A percentile compares a stretch with the other conserved stretches of the same genome.
phyloP scores from a whole-genome alignment of 2,797 vertebrate species.

The Gadopsis marmoratus region DNA sequence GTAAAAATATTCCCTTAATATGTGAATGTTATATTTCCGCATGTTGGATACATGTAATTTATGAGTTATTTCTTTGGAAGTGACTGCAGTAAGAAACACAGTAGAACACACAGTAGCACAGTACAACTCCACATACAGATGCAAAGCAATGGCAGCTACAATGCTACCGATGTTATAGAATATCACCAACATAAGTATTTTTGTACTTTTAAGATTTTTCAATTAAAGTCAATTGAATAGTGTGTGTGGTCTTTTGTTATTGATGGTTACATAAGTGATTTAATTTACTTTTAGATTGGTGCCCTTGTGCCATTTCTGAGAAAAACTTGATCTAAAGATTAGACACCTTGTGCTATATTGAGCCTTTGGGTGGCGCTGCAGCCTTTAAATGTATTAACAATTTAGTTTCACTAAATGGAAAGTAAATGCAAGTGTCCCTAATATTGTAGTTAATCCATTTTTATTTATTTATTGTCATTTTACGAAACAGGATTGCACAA shows the following conservation, averaged over 20 bases:
- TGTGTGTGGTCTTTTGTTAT: constrained; percentile 12
- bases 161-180: too few relatives aligned
- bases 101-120: too few relatives aligned
- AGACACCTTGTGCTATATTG: neutral
- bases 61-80: constrained; percentile 22
- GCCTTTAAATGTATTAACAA: neutral
- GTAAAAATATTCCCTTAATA: constrained; percentile 29
- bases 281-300: neutral
- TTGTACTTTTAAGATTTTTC: constrained; percentile 71
- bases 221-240: constrained; percentile 69
- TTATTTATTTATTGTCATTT: neutral
- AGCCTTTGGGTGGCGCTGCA: constrained; percentile 58
- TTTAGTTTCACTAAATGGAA: neutral
- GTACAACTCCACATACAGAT: too few relatives aligned
- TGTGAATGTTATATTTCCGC: constrained; percentile 18
- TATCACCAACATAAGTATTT: constrained; percentile 56
- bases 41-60: constrained; percentile 38
- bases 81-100: too few relatives aligned
- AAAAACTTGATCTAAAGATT: too few relatives aligned
- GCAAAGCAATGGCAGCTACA: too few relatives aligned
- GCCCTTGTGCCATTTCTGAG: neutral
- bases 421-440: neutral
- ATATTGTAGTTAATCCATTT: neutral
- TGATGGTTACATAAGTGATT: neutral
- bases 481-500: neutral